Base-by-base conservation (phyloP, 2,888 invertebrate genomes). In the Galerucella calmariensis region DNA sequence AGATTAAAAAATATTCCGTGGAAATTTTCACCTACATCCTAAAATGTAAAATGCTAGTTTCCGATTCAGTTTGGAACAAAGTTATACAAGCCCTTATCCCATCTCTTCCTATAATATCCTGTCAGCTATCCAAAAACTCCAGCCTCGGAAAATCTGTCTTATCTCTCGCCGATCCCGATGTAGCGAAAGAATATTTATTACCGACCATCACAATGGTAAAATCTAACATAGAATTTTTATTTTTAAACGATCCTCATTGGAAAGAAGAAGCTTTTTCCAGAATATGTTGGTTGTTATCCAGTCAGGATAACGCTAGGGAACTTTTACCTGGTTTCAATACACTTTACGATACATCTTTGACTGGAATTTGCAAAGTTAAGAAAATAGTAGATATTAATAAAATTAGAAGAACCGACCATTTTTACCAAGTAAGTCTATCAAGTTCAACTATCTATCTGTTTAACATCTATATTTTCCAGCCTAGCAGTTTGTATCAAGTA, bases 131-230 rank as follows among this genome's bases (percentile, higher is more conserved):
- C 86, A 90, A 86, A 87, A 89, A 79, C 83, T 90, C 83, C 12
- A 61, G 86, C 74, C 78, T 90, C 85, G 93, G 93, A 0, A 89
- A 91, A 84, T 90, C 91, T 2, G 88, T 93, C 66, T 88, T 91
- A 76, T 91, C 90, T 81, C 90, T 93, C 27, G 85, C 92, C 16
- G 92, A 93, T 84, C 89, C 90, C 0, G 92, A 93, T 78, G 89
- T 91, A 81, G 91, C 91, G 1, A 87, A 89, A 63, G 88, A 89
- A 75, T 89, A 92, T 87, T 89, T 89, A 51, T 87, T 93, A 66
- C 89, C 92, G 0, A 84, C 84, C 2, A 82, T 89, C 5, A 92
- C 92, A 80, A 89, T 90, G 83, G 75, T 90, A 8, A 89, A 88
- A 81, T 88, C 88, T 48, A 90, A 90, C 79, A 81, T 88, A n/a